These are phyloP conservation scores for Neosalanx taihuensis DNA, from an alignment of 2,797 vertebrate species.

Conservation along the genomic window DNA sequence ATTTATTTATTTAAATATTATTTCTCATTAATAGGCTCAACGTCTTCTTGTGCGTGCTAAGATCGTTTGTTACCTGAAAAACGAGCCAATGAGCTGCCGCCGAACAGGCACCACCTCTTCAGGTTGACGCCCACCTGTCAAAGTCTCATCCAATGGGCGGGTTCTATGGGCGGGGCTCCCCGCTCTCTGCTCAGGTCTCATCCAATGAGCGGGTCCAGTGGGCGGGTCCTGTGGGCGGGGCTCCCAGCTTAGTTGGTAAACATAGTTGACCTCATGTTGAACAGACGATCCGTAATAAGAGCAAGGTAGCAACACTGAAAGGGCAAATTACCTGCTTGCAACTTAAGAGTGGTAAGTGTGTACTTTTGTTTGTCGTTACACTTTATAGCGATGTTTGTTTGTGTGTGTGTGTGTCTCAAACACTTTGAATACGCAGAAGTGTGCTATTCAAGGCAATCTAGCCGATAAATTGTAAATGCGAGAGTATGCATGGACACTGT, in stretches of 20 bases:
- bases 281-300: background rate
- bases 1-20: too few species aligned
- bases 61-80: background rate
- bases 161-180: slow-evolving; percentile 12
- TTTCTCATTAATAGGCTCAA: too few species aligned
- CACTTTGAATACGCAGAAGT: too few species aligned
- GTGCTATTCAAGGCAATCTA: too few species aligned
- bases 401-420: too few species aligned
- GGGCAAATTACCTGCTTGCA: slow-evolving; percentile 4
- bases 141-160: slow-evolving; percentile 26
- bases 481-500: background rate
- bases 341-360: slow-evolving; percentile 24
- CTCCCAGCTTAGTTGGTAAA: slow-evolving; percentile 46
- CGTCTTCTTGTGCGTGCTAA: too few species aligned
- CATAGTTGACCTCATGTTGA: slow-evolving; percentile 50
- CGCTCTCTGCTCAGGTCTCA: background rate
- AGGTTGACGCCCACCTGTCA: background rate
- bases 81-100: slow-evolving; percentile 27
- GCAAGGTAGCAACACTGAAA: slow-evolving; percentile 11
- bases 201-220: slow-evolving; percentile 33
- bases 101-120: background rate
- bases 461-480: background rate
- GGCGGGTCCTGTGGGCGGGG: slow-evolving; percentile 33
- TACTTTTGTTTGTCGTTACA: background rate
- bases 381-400: background rate